A percentile compares a stretch with the other conserved stretches of the same genome.
phyloP scores from a whole-genome alignment of 2,797 vertebrate genomes.

The Galago senegalensis region DNA sequence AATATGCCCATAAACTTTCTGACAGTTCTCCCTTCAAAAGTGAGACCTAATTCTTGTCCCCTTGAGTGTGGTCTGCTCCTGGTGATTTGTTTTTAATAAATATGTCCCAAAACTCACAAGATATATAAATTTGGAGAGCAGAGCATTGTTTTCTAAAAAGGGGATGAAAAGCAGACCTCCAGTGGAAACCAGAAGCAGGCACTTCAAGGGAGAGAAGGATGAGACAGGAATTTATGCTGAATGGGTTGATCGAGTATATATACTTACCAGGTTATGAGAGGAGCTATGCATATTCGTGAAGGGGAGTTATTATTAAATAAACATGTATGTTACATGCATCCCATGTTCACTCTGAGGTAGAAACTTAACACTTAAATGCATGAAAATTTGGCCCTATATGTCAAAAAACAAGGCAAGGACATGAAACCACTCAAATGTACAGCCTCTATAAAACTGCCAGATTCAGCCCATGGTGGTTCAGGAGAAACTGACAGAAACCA shows the following conservation, averaged over 20 bases:
- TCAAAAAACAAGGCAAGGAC: neutral
- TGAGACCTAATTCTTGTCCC: neutral
- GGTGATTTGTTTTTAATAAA: constrained; percentile 13
- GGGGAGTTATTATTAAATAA: neutral
- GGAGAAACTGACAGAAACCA: neutral
- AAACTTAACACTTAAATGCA: neutral
- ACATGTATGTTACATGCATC: neutral
- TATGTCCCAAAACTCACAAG: neutral
- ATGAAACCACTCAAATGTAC: neutral
- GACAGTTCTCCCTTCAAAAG: neutral
- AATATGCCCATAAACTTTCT: neutral
- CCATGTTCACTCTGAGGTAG: neutral
- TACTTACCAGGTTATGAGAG: neutral
- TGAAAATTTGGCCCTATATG: neutral
- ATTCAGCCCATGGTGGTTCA: neutral
- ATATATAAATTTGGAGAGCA: neutral
- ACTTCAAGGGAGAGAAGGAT: neutral
- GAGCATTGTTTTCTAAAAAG: neutral
- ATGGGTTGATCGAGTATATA: neutral
- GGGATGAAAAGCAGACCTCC: neutral
- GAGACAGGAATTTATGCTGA: neutral
- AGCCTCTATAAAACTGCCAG: neutral
- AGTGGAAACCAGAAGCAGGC: neutral
- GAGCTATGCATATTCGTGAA: neutral
- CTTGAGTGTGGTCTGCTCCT: neutral